These are phyloP conservation scores for Piscicola geometra DNA, from an alignment of 2,888 invertebrate genomes.

Conservation along the genomic window DNA sequence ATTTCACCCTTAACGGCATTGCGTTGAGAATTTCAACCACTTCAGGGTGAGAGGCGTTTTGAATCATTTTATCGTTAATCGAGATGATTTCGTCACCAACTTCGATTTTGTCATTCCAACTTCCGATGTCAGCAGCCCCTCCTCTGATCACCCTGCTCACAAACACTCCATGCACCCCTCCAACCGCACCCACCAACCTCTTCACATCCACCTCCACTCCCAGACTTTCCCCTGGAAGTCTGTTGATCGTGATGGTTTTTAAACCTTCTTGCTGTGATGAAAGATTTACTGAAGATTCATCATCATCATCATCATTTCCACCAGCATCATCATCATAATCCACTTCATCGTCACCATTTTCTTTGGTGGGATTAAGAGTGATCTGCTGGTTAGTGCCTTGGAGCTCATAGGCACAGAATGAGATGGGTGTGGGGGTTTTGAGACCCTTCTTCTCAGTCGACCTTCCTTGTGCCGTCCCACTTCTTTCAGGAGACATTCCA, in stretches of 20 bases:
- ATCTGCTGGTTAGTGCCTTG: neutral
- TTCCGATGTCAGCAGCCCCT: constrained; percentile 49
- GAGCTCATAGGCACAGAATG: neutral
- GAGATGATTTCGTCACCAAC: constrained; percentile 84
- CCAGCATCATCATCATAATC: neutral
- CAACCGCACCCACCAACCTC: constrained; percentile 76
- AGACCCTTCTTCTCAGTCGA: neutral
- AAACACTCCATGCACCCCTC: constrained; percentile 73
- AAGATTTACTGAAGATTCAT: neutral
- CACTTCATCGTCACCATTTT: neutral
- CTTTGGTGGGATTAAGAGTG: neutral
- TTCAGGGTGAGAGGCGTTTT: constrained; percentile 75
- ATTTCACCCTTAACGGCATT: constrained; percentile 59
- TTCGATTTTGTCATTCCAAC: constrained; percentile 59
- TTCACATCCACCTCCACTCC: constrained; percentile 88
- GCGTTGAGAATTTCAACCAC: constrained; percentile 84
- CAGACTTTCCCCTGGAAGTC: constrained; percentile 80
- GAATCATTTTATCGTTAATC: constrained; percentile 74
- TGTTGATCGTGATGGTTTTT: constrained; percentile 70
- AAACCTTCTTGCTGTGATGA: constrained; percentile 1
- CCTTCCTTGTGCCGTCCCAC: neutral
- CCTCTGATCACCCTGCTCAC: constrained; percentile 59
- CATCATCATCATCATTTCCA: neutral
- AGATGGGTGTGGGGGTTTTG: neutral
- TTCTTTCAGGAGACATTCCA: constrained; percentile 3